Conservation (phyloP, 2,113 vertebrate species). For the Nycticorax nycticorax region DNA sequence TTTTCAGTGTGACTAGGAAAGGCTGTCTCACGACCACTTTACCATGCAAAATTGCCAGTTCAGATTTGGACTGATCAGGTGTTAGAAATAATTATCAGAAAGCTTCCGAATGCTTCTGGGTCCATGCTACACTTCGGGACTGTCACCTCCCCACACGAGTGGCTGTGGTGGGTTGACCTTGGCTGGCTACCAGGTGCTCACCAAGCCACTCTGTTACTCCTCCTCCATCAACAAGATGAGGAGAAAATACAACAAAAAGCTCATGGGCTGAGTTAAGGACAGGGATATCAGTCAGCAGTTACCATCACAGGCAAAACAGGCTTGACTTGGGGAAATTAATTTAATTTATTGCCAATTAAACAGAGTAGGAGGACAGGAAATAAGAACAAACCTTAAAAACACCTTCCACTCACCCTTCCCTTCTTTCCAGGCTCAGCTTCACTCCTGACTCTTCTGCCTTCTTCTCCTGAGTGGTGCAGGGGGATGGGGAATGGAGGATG, state of each 20-base stretch:
- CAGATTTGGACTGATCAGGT: not conserved
- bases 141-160: not conserved
- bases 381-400: not conserved
- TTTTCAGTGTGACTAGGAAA: not conserved
- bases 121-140: not conserved
- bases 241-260: rapidly evolving
- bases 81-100: not conserved
- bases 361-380: not conserved
- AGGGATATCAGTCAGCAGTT: not conserved
- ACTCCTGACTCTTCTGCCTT: not conserved
- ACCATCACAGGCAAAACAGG: not conserved
- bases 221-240: not conserved
- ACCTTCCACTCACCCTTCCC: not conserved
- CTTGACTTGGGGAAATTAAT: not conserved
- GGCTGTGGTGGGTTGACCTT: not conserved
- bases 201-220: not conserved
- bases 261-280: not conserved
- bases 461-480: not conserved
- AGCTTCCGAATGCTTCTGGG: not conserved
- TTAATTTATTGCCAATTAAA: not conserved
- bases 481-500: not conserved
- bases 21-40: not conserved
- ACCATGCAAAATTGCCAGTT: not conserved
- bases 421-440: not conserved
- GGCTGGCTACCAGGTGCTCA: not conserved